Evolutionary conservation across 2,888 invertebrate genomes (phyloP).

Genomic region (Miltochrista miniata): DNA sequence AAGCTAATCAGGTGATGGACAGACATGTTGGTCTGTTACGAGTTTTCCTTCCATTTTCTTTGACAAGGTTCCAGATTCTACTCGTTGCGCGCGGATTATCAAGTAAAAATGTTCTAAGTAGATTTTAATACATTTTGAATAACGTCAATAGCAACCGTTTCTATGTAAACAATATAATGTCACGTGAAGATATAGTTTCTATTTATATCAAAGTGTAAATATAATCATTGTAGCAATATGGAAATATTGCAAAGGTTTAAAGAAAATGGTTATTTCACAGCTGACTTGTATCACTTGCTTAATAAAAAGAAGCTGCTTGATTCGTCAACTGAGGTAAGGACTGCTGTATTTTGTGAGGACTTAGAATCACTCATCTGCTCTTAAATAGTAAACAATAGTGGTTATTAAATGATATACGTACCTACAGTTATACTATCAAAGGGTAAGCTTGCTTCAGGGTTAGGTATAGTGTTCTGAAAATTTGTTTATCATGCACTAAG

Average conservation of each 20-base stretch:
- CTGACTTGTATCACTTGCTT: slow-evolving; percentile 69
- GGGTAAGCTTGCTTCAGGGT: no score
- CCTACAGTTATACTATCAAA: no score
- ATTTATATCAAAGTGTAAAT: slow-evolving; percentile 1
- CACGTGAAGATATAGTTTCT: slow-evolving; percentile 14
- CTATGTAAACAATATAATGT: slow-evolving; percentile 42
- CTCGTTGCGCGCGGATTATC: no score
- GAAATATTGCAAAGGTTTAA: slow-evolving; percentile 71
- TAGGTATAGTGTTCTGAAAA: no score
- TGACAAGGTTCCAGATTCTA: no score
- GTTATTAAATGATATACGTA: background rate
- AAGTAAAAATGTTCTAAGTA: slow-evolving; percentile 3
- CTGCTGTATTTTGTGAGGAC: background rate
- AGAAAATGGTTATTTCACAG: slow-evolving; percentile 74
- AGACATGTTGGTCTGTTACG: no score
- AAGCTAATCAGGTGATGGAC: no score
- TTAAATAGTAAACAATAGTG: background rate
- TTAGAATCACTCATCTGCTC: background rate
- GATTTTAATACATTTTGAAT: slow-evolving; percentile 25
- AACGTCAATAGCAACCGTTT: slow-evolving; percentile 36
- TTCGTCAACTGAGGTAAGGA: slow-evolving; percentile 54
- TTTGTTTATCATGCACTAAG: no score
- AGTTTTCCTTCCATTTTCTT: no score
- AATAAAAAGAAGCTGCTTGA: slow-evolving; percentile 59
- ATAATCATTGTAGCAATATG: slow-evolving; percentile 42